phyloP scores from a whole-genome alignment of 2,797 vertebrate genomes.

The Toxotes lorentzi region DNA sequence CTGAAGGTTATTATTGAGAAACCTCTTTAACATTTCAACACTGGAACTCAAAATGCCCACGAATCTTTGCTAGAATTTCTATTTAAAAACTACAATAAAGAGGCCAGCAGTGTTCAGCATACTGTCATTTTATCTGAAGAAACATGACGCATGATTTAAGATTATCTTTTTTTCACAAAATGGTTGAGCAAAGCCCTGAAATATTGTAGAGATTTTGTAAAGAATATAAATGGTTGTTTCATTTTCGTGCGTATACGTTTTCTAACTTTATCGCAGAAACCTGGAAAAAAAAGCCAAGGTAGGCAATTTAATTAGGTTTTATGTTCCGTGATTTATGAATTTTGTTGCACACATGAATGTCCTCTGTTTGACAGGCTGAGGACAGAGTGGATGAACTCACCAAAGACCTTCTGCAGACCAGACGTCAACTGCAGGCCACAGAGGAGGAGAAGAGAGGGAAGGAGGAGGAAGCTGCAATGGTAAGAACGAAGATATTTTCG shows the following conservation, averaged over 20 bases:
- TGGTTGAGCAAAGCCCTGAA: not conserved
- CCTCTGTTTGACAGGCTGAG: slow-evolving; percentile 82
- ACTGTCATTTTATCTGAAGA: not conserved
- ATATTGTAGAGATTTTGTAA: not conserved
- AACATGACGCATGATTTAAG: not conserved
- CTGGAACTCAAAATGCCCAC: slow-evolving; percentile 2
- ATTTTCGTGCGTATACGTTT: not conserved
- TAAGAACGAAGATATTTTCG: slow-evolving; percentile 28
- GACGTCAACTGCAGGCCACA: slow-evolving; percentile 86
- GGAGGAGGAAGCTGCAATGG: slow-evolving; percentile 88
- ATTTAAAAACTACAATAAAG: too few relatives aligned
- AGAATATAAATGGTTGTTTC: not conserved
- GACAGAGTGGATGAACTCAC: slow-evolving; percentile 91
- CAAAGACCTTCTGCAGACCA: slow-evolving; percentile 90
- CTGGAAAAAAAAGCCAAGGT: not conserved
- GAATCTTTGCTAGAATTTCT: not conserved
- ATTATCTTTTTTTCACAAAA: not conserved
- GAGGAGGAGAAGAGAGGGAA: slow-evolving; percentile 89
- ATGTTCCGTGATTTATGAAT: not conserved
- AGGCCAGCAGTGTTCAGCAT: too few relatives aligned
- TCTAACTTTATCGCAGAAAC: not conserved
- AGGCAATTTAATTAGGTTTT: too few relatives aligned
- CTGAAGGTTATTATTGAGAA: slow-evolving; percentile 3
- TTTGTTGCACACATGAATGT: too few relatives aligned
- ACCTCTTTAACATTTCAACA: not conserved